phyloP scores from a whole-genome alignment of 2,113 vertebrate genomes.

The Ornithorhynchus anatinus region DNA sequence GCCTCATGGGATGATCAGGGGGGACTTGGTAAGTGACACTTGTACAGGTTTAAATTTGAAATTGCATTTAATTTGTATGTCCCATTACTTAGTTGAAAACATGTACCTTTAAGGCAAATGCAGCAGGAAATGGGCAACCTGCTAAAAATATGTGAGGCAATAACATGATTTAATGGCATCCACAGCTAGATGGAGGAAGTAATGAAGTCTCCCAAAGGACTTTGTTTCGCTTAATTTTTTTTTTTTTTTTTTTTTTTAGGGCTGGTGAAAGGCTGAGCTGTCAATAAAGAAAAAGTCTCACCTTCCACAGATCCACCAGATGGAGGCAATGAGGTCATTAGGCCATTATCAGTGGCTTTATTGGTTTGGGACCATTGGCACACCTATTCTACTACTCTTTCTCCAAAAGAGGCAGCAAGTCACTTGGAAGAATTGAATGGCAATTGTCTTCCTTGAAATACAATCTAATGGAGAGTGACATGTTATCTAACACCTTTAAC shows the following conservation, averaged over 20 bases:
- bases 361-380: too few species aligned
- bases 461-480: too few species aligned
- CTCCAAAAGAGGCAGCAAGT: too few species aligned
- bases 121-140: conserved; percentile 58
- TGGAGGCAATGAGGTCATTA: too few species aligned
- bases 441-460: too few species aligned
- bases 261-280: background rate
- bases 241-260: conserved; percentile 27
- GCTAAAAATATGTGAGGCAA: conserved; percentile 71
- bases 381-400: too few species aligned
- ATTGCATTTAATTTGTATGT: conserved; percentile 77
- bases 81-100: conserved; percentile 73
- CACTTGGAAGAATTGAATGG: too few species aligned
- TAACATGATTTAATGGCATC: conserved; percentile 67
- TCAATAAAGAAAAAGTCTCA: too few species aligned
- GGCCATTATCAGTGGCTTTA: too few species aligned
- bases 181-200: conserved; percentile 49
- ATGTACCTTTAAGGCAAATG: conserved; percentile 72
- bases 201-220: conserved; percentile 44
- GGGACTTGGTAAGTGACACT: conserved; percentile 67
- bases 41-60: conserved; percentile 71
- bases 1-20: conserved; percentile 61
- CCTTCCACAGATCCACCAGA: too few species aligned
- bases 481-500: too few species aligned
- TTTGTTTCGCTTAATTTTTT: background rate